Evolutionary conservation across 2,888 invertebrate genomes (phyloP), one percentile per base, ranked within the genome.

Genomic region (Lepidochitona cinerea): DNA sequence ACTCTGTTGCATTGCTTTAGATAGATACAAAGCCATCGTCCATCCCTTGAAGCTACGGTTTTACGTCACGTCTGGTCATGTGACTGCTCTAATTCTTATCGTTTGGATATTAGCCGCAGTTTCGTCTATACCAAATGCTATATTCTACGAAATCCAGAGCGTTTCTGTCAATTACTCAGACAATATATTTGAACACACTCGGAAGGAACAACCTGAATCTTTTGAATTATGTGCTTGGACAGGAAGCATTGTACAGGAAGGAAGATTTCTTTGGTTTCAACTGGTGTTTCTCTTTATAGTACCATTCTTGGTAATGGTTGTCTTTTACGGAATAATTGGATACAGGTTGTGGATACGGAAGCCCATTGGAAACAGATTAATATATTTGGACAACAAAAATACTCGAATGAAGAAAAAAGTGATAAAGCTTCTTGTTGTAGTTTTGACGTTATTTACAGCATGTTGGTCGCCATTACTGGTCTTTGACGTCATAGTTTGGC

Each of bases 381-480:
- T 71, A 37, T 65, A 59, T n/a, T 72, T 36, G 7, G 72, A 78
- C n/a, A 81, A 81, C 59, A 71, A 71, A 6, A 71, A 82, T 3
- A 75, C 80, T 7, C 78, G 79, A 14, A 72, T 81, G 33, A 85
- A 84, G 67, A 77, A 75, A 49, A 80, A 81, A 71, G 87, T 82
- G 1, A 80, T 85, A 26, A 83, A 83, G 74, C 85, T 87, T 85
- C 69, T 87, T 37, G 75, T 84, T 1, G 77, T 79, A 1, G 85
- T 85, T 6, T 81, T 86, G 35, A 67, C 80, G 9, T 72, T 86
- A 9, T 87, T 84, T 68, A 73, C 82, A 4, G 41, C 78, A 12
- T 84, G 84, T 70, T 84, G 85, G 84, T 65, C 81, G 5, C 87
- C 87, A 0, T 59, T 83, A 1, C 75, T 84, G 29, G 52, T 79